phyloP scores from a whole-genome alignment of 2,888 invertebrate species.

The Scelioninae gen. 1 region DNA sequence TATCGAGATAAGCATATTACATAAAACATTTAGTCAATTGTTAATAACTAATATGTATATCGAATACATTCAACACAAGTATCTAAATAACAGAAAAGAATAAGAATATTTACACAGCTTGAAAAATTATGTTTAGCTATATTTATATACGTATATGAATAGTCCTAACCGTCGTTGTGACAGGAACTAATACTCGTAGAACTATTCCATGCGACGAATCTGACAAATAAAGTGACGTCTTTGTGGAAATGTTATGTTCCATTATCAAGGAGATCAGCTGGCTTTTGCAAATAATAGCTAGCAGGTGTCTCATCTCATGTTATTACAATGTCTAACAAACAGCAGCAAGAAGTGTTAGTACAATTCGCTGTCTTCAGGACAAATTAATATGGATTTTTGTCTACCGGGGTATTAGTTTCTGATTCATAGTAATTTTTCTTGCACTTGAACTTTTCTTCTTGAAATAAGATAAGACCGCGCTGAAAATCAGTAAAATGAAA shows the following conservation, averaged over 20 bases:
- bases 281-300: conserved; percentile 47
- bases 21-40: no score
- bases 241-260: conserved; percentile 13
- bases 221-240: conserved; percentile 37
- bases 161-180: no score
- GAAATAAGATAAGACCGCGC: not conserved
- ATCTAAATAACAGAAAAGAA: no score
- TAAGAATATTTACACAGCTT: no score
- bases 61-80: no score
- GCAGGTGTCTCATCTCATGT: conserved; percentile 40
- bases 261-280: conserved; percentile 55
- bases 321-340: conserved; percentile 48
- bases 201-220: conserved; percentile 20
- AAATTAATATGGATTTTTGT: conserved; percentile 46
- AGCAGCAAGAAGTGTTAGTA: conserved; percentile 40
- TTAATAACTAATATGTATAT: no score
- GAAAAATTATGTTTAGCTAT: no score
- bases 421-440: conserved; percentile 25
- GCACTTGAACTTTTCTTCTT: not conserved
- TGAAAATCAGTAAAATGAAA: not conserved
- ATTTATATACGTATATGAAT: no score
- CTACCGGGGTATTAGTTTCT: not conserved
- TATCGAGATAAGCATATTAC: no score
- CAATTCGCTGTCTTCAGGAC: conserved; percentile 34
- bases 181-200: conserved; percentile 1